phyloP scores from a whole-genome alignment of 1,140 invertebrate species.

The Drosophila orena region DNA sequence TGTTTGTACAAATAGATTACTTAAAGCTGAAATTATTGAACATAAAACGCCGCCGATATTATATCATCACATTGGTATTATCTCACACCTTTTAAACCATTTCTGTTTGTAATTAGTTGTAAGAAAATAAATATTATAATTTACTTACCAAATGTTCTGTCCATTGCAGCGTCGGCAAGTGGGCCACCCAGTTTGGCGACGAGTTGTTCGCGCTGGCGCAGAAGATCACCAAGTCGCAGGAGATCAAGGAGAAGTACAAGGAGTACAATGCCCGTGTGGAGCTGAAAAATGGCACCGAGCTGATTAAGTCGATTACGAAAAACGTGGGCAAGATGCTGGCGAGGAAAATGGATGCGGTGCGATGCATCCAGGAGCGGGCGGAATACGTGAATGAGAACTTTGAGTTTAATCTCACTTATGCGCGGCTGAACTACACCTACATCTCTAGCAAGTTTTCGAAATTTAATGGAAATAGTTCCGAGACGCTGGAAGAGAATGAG shows the following conservation, averaged over 20 bases:
- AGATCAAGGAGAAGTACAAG: slow-evolving; percentile 90
- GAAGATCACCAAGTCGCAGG: slow-evolving; percentile 87
- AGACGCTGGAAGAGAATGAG: slow-evolving; percentile 36
- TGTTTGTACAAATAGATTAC: too few relatives aligned
- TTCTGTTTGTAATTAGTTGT: too few relatives aligned
- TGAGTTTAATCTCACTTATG: slow-evolving; percentile 85
- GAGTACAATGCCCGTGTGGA: slow-evolving; percentile 90
- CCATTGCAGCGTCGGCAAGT: slow-evolving; percentile 86
- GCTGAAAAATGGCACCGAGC: slow-evolving; percentile 90
- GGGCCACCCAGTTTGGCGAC: slow-evolving; percentile 87
- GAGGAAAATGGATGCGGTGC: slow-evolving; percentile 93
- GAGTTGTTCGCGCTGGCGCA: slow-evolving; percentile 88
- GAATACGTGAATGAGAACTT: slow-evolving; percentile 88
- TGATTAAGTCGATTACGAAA: slow-evolving; percentile 90
- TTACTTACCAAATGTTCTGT: too few relatives aligned
- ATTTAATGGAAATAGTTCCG: slow-evolving; percentile 64
- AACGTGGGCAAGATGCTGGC: slow-evolving; percentile 92
- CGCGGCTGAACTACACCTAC: slow-evolving; percentile 86
- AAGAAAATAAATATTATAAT: too few relatives aligned
- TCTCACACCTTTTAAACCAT: too few relatives aligned
- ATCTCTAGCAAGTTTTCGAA: slow-evolving; percentile 90
- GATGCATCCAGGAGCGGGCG: slow-evolving; percentile 89
- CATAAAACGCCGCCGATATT: too few relatives aligned
- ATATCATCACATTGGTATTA: too few relatives aligned
- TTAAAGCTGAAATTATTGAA: too few relatives aligned